These are phyloP conservation scores for Distichodus sexfasciatus DNA, from an alignment of 2,797 vertebrate genomes.

Conservation along the genomic window DNA sequence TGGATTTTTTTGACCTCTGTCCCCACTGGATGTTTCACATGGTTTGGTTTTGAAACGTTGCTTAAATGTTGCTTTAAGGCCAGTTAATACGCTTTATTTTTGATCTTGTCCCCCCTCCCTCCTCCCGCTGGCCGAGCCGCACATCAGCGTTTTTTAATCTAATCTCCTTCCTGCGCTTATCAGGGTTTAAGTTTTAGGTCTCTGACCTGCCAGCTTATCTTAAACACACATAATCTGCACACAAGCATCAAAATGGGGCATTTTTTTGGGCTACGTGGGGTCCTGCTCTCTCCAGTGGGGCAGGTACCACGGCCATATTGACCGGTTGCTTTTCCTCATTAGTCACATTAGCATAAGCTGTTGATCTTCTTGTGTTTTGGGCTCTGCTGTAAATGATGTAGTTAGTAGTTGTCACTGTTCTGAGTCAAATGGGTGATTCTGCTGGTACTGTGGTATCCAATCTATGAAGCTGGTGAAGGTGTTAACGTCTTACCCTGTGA, in stretches of 20 bases:
- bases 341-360: no score
- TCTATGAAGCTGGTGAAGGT: no score
- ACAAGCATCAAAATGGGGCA: background rate
- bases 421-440: no score
- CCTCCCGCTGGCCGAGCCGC: background rate
- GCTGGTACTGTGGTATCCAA: no score
- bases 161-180: conserved; percentile 32
- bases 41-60: conserved; percentile 1
- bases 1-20: no score
- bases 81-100: background rate
- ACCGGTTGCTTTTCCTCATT: no score
- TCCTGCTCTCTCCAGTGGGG: background rate
- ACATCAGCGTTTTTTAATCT: conserved; percentile 1
- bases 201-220: conserved; percentile 10
- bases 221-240: conserved; percentile 25
- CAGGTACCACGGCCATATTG: no score
- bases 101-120: background rate
- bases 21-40: conserved; percentile 1
- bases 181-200: conserved; percentile 25
- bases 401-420: no score
- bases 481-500: no score
- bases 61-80: conserved; percentile 25
- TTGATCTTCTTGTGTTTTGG: no score
- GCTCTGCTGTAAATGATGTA: no score
- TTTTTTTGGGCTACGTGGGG: background rate